Percentiles rank a stretch among this genome's conserved stretches.
These are phyloP conservation scores for Lacerta viridis DNA, from an alignment of 2,797 vertebrate species.

Conservation along the genomic window DNA sequence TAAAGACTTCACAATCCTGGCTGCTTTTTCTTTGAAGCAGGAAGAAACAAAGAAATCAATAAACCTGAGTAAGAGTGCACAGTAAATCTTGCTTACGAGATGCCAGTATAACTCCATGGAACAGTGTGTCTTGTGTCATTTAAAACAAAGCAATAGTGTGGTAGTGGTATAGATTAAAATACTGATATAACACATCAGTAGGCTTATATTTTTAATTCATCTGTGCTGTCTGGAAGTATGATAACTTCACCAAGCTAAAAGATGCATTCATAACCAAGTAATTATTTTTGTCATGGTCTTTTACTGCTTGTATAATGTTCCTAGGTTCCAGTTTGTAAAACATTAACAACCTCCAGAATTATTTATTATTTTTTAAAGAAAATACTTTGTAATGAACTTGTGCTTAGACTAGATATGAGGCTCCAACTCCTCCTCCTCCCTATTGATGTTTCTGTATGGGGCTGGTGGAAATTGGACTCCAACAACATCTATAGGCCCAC, in stretches of 20 bases:
- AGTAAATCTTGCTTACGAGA: constrained; percentile 9
- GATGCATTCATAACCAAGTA: no score
- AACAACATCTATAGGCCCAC: no score
- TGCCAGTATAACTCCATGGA: constrained; percentile 27
- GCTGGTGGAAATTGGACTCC: no score
- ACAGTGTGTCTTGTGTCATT: neutral
- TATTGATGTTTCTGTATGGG: no score
- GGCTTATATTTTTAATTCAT: neutral
- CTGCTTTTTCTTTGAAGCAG: neutral
- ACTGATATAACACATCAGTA: neutral
- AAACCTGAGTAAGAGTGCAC: neutral
- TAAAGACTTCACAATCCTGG: neutral
- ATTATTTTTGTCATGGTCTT: neutral
- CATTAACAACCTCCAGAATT: neutral
- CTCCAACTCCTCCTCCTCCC: no score
- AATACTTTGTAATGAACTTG: neutral
- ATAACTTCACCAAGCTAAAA: neutral
- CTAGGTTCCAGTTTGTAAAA: constrained; percentile 1
- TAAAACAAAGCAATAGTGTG: neutral
- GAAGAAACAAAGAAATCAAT: no score
- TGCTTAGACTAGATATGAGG: neutral
- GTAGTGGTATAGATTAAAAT: constrained; percentile 19
- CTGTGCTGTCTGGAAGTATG: neutral
- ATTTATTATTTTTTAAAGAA: neutral
- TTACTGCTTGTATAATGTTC: no score